Conservation (phyloP, 1,140 invertebrate species). For the Hermatobates lingyangjiaoensis region DNA sequence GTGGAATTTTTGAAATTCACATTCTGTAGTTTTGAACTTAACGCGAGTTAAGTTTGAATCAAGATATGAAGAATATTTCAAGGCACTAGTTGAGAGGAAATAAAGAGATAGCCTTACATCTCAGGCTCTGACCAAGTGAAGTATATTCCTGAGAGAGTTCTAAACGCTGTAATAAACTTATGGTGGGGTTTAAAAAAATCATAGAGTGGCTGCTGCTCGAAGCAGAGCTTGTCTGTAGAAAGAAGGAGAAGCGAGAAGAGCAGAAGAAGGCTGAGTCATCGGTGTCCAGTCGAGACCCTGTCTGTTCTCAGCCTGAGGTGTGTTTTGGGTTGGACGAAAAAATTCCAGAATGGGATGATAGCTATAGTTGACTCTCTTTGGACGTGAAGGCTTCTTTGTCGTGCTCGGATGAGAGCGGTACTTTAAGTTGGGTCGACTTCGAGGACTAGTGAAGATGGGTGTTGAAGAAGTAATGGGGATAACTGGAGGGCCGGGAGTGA, state of each 20-base stretch:
- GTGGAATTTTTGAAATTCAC: no score
- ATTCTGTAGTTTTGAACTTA: no score
- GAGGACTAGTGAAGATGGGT: neutral
- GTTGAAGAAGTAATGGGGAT: neutral
- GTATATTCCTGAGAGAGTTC: no score
- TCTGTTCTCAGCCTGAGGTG: constrained; percentile 6
- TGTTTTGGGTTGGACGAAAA: constrained; percentile 29
- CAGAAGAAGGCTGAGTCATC: constrained; percentile 10
- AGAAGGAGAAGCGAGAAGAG: neutral
- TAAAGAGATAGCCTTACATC: no score
- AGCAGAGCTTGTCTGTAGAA: neutral
- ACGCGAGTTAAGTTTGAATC: no score
- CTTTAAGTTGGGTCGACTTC: neutral
- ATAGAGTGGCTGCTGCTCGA: no score
- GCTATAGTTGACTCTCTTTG: constrained; percentile 45
- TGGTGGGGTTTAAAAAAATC: no score
- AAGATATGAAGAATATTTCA: no score
- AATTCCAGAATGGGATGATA: constrained; percentile 73
- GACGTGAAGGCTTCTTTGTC: constrained; percentile 13
- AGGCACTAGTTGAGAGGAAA: no score
- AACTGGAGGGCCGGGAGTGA: neutral
- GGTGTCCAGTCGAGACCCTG: constrained; percentile 13
- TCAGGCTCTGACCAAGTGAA: no score
- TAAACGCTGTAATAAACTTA: no score
- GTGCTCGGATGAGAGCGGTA: neutral